Conservation (phyloP, 2,888 invertebrate genomes). For the Diadegma fenestrale region DNA sequence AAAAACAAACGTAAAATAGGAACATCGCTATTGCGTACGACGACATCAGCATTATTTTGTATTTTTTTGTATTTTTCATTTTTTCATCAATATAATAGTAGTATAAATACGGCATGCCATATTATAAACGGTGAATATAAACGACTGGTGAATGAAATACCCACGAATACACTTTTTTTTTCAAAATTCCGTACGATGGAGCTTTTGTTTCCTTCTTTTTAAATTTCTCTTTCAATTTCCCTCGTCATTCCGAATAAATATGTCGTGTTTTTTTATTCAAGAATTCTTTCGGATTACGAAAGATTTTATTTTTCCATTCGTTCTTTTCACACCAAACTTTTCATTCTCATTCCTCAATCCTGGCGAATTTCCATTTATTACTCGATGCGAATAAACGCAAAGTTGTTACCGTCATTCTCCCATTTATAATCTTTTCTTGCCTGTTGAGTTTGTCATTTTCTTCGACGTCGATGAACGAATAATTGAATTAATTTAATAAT, state of each 20-base stretch:
- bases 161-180: conserved; percentile 61
- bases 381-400: not conserved
- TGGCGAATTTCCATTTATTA: conserved; percentile 27
- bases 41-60: conserved; percentile 73
- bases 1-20: conserved; percentile 78
- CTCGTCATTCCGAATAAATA: conserved; percentile 47
- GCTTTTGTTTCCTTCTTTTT: conserved; percentile 10
- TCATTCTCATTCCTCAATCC: conserved; percentile 32
- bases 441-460: not conserved
- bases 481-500: conserved; percentile 58
- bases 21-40: conserved; percentile 80
- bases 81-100: conserved; percentile 62
- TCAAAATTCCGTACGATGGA: conserved; percentile 40
- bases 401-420: conserved; percentile 19
- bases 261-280: conserved; percentile 29
- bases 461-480: conserved; percentile 32
- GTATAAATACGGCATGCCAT: conserved; percentile 69
- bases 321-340: conserved; percentile 4
- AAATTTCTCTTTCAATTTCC: conserved; percentile 8
- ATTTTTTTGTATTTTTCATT: conserved; percentile 45
- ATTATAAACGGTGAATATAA: conserved; percentile 69
- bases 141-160: conserved; percentile 68
- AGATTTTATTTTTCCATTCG: conserved; percentile 4
- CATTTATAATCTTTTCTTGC: not conserved
- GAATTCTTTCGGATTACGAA: conserved; percentile 21